These are phyloP conservation scores for Chauna torquata DNA, from an alignment of 2,113 vertebrate species.

Conservation along the genomic window DNA sequence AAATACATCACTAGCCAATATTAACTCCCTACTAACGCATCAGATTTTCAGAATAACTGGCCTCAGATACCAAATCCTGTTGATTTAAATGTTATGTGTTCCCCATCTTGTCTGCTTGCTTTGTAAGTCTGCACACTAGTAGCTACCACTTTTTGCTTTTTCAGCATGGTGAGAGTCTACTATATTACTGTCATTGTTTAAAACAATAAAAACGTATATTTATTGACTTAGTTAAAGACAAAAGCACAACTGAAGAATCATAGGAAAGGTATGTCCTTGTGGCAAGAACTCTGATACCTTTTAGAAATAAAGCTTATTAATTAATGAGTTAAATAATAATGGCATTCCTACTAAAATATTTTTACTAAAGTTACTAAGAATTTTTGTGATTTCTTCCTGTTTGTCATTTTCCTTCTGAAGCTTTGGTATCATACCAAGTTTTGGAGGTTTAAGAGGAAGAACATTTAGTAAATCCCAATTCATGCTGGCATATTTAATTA, in stretches of 20 bases:
- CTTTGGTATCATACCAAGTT: background rate
- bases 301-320: background rate
- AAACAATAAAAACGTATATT: background rate
- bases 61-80: background rate
- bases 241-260: background rate
- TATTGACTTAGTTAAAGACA: background rate
- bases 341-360: background rate
- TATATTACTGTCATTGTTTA: background rate
- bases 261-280: background rate
- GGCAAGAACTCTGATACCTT: background rate
- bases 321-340: background rate
- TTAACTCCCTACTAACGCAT: background rate
- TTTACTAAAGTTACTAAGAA: background rate
- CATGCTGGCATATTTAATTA: constrained; percentile 46
- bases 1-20: background rate
- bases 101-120: background rate
- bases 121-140: background rate
- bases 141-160: background rate
- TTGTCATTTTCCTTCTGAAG: background rate
- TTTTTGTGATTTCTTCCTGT: background rate
- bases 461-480: constrained; percentile 10
- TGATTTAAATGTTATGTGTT: background rate
- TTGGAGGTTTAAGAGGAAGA: background rate
- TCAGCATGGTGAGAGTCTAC: background rate
- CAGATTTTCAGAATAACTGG: background rate